These are phyloP conservation scores for Tenualosa ilisha DNA, from an alignment of 2,797 vertebrate genomes.

Conservation along the genomic window DNA sequence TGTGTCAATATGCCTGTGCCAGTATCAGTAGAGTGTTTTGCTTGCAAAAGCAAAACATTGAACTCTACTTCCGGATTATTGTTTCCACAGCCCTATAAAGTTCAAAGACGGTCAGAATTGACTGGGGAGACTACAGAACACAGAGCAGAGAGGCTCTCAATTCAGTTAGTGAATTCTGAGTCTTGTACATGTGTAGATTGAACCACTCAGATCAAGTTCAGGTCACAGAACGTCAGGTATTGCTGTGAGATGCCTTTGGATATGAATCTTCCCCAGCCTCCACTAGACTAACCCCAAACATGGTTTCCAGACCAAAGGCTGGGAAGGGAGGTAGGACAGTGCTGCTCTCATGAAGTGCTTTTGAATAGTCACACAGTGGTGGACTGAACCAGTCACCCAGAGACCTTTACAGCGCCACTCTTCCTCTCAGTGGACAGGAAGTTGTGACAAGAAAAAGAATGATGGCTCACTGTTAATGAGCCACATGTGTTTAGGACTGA, in stretches of 20 bases:
- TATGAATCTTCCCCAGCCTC: too few relatives aligned
- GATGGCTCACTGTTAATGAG: neutral
- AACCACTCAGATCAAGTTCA: neutral
- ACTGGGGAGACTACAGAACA: neutral
- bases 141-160: too few relatives aligned
- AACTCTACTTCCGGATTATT: neutral
- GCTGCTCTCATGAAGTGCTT: neutral
- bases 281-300: too few relatives aligned
- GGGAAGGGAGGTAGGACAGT: neutral
- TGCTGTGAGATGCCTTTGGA: too few relatives aligned
- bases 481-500: neutral
- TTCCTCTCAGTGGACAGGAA: neutral
- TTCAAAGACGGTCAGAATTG: neutral
- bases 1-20: neutral
- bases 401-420: neutral
- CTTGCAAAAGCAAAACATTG: neutral
- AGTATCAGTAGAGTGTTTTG: neutral
- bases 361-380: neutral
- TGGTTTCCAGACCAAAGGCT: too few relatives aligned
- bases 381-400: neutral
- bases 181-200: neutral
- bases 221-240: too few relatives aligned
- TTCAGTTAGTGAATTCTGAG: neutral
- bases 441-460: neutral
- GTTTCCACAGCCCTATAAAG: neutral